Percentiles rank a stretch among this genome's conserved stretches.
Evolutionary conservation across 1,140 invertebrate species (phyloP).

Genomic region (Mamestra configurata): DNA sequence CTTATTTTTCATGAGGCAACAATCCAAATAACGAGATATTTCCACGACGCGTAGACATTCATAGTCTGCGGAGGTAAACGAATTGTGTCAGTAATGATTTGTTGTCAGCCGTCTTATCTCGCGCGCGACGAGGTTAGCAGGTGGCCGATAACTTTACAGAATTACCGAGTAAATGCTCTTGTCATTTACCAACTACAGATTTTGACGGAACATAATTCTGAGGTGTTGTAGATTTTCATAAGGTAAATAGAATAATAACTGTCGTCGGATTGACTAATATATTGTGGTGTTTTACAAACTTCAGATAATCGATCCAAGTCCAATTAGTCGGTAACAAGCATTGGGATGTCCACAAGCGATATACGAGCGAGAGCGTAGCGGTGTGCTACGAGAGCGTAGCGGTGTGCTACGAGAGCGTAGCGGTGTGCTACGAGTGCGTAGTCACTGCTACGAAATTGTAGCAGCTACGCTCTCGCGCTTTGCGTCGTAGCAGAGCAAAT

Average conservation of each 20-base stretch:
- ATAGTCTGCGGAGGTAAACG: constrained; percentile 1
- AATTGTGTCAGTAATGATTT: constrained; percentile 26
- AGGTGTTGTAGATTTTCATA: too few relatives aligned
- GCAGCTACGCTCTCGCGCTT: not conserved
- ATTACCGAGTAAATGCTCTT: constrained; percentile 16
- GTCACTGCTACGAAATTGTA: not conserved
- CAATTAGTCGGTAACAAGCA: too few relatives aligned
- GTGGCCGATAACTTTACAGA: constrained; percentile 27
- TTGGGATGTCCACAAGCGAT: too few relatives aligned
- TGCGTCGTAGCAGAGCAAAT: not conserved
- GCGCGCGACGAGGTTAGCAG: constrained; percentile 25
- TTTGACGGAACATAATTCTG: not conserved
- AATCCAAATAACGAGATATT: too few relatives aligned
- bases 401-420: not conserved
- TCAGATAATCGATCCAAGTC: too few relatives aligned
- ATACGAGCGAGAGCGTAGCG: not conserved
- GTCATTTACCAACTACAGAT: not conserved
- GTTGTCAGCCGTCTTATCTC: not conserved
- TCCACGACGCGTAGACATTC: not conserved
- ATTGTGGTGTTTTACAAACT: too few relatives aligned
- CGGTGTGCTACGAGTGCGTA: not conserved
- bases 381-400: not conserved
- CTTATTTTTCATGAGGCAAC: too few relatives aligned
- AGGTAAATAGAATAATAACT: too few relatives aligned
- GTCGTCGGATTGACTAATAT: too few relatives aligned